phyloP scores from a whole-genome alignment of 2,797 vertebrate species.

The Mionectes olivaceus region DNA sequence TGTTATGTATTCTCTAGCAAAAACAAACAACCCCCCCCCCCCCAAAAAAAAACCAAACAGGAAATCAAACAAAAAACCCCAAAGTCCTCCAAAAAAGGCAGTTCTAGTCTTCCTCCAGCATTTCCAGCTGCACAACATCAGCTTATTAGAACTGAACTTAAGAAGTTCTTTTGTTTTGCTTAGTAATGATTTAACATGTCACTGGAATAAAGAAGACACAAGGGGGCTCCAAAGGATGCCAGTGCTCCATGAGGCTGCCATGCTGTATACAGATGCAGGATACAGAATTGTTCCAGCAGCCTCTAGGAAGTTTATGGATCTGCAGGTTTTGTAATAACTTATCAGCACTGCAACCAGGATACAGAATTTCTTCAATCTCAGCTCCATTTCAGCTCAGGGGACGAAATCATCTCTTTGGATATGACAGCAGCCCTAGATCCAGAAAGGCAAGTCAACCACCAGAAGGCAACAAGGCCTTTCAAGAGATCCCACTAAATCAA shows the following conservation, averaged over 20 bases:
- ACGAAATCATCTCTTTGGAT: background rate
- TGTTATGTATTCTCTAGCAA: background rate
- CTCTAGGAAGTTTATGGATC: background rate
- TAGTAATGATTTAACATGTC: background rate
- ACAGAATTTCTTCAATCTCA: background rate
- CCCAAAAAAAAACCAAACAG: no score
- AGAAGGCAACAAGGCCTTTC: rapidly evolving
- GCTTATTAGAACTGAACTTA: background rate
- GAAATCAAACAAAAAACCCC: background rate
- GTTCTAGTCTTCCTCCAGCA: background rate
- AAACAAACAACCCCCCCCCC: no score
- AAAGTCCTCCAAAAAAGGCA: background rate
- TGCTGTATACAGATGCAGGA: rapidly evolving
- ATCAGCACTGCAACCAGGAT: rapidly evolving
- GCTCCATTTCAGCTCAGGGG: background rate
- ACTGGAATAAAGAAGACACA: background rate
- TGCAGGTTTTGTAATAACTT: background rate
- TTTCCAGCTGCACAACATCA: background rate
- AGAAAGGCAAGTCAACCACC: background rate
- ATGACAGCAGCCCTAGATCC: background rate
- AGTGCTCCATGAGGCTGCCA: background rate
- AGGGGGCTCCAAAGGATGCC: background rate
- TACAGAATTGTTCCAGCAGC: background rate
- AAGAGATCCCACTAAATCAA: background rate
- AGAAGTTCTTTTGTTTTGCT: background rate